A percentile compares a stretch with the other conserved stretches of the same genome.
Conservation (phyloP, 2,797 vertebrate species). For the Todus mexicanus region DNA sequence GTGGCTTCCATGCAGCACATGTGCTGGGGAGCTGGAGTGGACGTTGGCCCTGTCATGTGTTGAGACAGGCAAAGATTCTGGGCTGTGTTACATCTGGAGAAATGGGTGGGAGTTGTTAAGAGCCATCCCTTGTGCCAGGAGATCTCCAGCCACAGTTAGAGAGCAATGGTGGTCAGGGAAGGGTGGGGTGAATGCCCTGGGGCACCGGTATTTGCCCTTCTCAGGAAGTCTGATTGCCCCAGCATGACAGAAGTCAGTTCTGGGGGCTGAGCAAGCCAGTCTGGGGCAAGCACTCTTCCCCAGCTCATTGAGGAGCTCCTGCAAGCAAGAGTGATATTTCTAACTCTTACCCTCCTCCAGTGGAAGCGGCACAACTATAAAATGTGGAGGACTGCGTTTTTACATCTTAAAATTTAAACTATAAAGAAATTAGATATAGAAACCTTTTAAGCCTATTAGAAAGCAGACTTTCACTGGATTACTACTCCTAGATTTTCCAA, state of each 20-base stretch:
- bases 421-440: not conserved
- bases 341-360: not conserved
- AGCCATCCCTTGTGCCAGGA: not conserved
- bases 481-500: not conserved
- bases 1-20: accelerated
- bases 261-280: not conserved
- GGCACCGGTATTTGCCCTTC: not conserved
- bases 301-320: not conserved
- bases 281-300: not conserved
- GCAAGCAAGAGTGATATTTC: not conserved
- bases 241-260: not conserved
- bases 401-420: not conserved
- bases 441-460: not conserved
- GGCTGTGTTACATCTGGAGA: accelerated
- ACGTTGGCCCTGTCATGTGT: not conserved
- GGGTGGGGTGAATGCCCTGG: not conserved
- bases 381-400: not conserved
- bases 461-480: not conserved
- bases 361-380: not conserved
- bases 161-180: not conserved
- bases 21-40: accelerated
- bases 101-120: not conserved
- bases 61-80: not conserved
- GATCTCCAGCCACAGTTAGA: not conserved
- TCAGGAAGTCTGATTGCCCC: no score